phyloP scores from a whole-genome alignment of 2,888 invertebrate species.

The Hypolimnas misippus region DNA sequence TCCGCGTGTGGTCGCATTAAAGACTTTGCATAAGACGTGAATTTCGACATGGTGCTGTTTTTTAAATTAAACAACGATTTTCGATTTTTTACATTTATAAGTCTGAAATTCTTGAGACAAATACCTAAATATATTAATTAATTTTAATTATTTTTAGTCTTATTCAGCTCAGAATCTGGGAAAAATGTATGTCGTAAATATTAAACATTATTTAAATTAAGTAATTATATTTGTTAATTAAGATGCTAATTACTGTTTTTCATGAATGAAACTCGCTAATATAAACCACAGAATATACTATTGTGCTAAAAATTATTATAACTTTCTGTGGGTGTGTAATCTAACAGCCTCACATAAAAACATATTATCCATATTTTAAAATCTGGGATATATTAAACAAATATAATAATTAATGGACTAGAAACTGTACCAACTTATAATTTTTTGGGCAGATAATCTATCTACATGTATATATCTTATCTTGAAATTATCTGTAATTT shows the following conservation, averaged over 20 bases:
- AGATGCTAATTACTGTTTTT: neutral
- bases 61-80: neutral
- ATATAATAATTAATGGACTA: too few species aligned
- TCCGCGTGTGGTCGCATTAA: constrained; percentile 55
- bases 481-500: neutral
- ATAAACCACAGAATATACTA: neutral
- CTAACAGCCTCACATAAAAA: too few species aligned
- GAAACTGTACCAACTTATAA: too few species aligned
- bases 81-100: neutral
- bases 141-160: neutral
- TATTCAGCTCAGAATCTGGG: neutral
- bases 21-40: neutral
- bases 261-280: neutral
- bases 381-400: too few species aligned
- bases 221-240: neutral
- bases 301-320: too few species aligned
- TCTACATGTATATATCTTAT: neutral
- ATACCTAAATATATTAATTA: neutral
- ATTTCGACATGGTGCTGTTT: neutral
- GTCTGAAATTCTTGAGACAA: neutral
- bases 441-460: too few species aligned
- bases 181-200: neutral
- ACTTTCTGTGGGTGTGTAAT: too few species aligned
- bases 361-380: too few species aligned
- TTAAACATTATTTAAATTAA: neutral